Base-by-base conservation (phyloP, 1,140 invertebrate genomes). In the Drosophila bocqueti region DNA sequence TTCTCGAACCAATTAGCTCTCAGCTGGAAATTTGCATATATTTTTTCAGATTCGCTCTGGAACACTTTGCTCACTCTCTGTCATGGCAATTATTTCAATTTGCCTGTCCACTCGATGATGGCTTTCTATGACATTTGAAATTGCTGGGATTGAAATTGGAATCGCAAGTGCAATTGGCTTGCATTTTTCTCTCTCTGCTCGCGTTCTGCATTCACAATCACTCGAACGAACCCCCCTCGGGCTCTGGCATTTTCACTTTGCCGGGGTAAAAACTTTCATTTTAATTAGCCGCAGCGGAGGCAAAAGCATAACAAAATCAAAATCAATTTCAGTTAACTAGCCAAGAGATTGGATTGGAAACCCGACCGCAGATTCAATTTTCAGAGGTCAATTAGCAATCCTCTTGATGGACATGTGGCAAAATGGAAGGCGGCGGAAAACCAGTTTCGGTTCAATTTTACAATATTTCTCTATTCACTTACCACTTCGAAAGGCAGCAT, bases 361-460 rank as follows among this genome's bases (percentile, higher is more conserved):
- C 72, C 66, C 57, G 67, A 86, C 83, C 83, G 83, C 83, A 86
- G 64, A 83, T 86, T 86, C 79, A 86, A 86, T 86, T 86, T 86
- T 73, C 72, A 86, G 85, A 87, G 83, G 83, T 86, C 83, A 86
- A 86, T 87, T 83, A 86, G 79, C 74, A 73, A 71, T 78, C 36
- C 78, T 72, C 71, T 79, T 79, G 76, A 78, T 50, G 76, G 75
- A 78, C 75, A 78, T 77, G 76, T 78, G 64, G 38, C 18, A 61
- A 11, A 46, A 24, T 15, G 45, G 43, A 31, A 31, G 34, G 34
- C 34, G 34, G 34, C 10, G 34, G 7, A 10, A 46, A 86, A 85
- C 83, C 80, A 59, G 83, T 85, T 86, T 75, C 31, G 54, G 31
- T 63, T 81, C 68, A 66, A 63, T 71, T 77, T 77, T 61, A 42